Base-by-base conservation (phyloP, 1,140 invertebrate species). In the Drosophila suzukii region DNA sequence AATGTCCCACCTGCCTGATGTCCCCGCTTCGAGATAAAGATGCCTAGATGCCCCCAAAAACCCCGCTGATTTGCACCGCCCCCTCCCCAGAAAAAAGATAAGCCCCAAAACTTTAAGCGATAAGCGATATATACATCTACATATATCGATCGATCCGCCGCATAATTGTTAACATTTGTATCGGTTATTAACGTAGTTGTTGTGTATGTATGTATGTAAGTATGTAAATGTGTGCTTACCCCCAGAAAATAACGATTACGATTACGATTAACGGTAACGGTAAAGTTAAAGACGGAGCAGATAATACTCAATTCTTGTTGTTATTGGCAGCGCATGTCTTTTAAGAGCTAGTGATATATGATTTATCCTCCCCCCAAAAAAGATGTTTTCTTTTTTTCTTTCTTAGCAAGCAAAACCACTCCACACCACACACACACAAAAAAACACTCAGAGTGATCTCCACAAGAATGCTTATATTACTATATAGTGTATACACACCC, bases 121-220 rank as follows among this genome's bases (percentile, higher is more conserved):
- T 61, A 55, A 43, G 32, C 36, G 54, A 44, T 53, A 51, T 32
- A 32, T 11, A 44, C 8, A 46, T 20, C 13, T 27, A 11, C 15
- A n/a, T 34, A 15, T 66, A 43, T 71, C 68, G 51, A 71, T 72
- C 67, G 66, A 71, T 71, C 80, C 83, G 84, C 83, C 72, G 83
- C 83, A 83, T 88, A 89, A 89, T 89, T 88, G 83, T 88, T 88
- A 88, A 89, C 75, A 89, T 71, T 86, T 86, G 79, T 89, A 88
- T 88, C 84, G 86, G 83, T 88, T 88, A 88, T 89, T 89, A 76
- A 83, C 75, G 83, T 88, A 88, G 83, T 89, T 88, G 83, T 88
- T 88, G 83, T 88, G 83, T 88, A 88, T 88, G 84, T 88, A 89
- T 88, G 83, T 83, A 79, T 88, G 83, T 88, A 86, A 86, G 84